Percentiles rank a stretch among this genome's conserved stretches.
Evolutionary conservation across 2,797 vertebrate species (phyloP).

Genomic region (Sebastes miniatus): DNA sequence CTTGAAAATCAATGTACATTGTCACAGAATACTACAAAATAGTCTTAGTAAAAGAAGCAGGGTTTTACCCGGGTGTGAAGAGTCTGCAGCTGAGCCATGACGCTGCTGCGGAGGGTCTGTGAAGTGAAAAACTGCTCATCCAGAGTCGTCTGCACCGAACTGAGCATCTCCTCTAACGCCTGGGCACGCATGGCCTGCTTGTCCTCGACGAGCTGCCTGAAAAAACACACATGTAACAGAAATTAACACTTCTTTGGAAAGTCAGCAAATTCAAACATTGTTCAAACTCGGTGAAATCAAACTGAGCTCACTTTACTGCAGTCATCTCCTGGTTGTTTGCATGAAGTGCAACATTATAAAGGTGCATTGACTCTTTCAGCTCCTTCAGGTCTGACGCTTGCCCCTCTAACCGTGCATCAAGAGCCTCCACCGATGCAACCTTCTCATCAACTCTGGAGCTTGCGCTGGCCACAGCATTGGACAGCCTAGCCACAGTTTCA

Average conservation of each 20-base stretch:
- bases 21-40: neutral
- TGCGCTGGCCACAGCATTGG: neutral
- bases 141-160: slow-evolving; percentile 45
- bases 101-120: slow-evolving; percentile 39
- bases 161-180: slow-evolving; percentile 51
- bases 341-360: slow-evolving; percentile 9
- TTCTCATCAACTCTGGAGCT: slow-evolving; percentile 1
- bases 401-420: neutral
- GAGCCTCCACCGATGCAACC: neutral
- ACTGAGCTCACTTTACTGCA: slow-evolving; percentile 21
- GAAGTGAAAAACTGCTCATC: slow-evolving; percentile 58
- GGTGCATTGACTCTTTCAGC: slow-evolving; percentile 6
- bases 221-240: neutral
- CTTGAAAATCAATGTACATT: neutral
- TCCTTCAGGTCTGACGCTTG: slow-evolving; percentile 11
- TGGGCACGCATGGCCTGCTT: slow-evolving; percentile 6
- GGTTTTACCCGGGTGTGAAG: slow-evolving; percentile 22
- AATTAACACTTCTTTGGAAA: neutral
- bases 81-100: slow-evolving; percentile 42
- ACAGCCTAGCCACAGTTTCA: neutral
- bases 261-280: neutral
- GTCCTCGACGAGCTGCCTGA: slow-evolving; percentile 4
- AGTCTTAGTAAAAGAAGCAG: neutral
- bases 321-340: slow-evolving; percentile 17
- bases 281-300: neutral